Conservation (phyloP, 1,140 invertebrate species). For the Ooceraea biroi region DNA sequence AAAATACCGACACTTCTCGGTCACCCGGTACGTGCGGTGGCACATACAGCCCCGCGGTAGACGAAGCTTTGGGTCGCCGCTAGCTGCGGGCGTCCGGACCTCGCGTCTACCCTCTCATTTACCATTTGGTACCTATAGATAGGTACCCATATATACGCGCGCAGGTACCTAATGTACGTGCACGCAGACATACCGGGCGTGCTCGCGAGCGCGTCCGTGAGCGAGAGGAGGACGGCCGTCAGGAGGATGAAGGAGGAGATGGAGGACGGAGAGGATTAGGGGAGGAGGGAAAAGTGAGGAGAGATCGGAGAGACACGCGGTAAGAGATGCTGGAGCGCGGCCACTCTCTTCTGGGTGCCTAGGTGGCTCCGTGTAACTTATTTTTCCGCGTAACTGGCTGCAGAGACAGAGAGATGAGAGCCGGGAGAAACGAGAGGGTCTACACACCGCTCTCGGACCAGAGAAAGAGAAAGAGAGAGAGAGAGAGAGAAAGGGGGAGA, state of each 20-base stretch:
- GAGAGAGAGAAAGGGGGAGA: too few relatives aligned
- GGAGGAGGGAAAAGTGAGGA: slow-evolving; percentile 40
- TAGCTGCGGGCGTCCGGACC: slow-evolving; percentile 85
- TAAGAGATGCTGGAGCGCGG: slow-evolving; percentile 67
- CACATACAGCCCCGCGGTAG: slow-evolving; percentile 85
- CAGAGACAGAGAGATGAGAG: background rate
- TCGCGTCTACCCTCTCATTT: slow-evolving; percentile 86
- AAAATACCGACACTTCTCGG: slow-evolving; percentile 51
- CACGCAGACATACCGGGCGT: slow-evolving; percentile 75
- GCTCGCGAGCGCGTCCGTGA: slow-evolving; percentile 62
- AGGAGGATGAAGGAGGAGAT: slow-evolving; percentile 25
- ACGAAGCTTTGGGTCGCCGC: slow-evolving; percentile 86
- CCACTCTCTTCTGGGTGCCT: slow-evolving; percentile 67
- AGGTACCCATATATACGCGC: slow-evolving; percentile 81
- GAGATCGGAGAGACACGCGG: slow-evolving; percentile 45
- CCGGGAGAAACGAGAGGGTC: background rate
- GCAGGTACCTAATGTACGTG: slow-evolving; percentile 78
- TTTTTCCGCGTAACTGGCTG: slow-evolving; percentile 77
- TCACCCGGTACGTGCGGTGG: slow-evolving; percentile 83
- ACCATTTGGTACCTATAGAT: slow-evolving; percentile 87
- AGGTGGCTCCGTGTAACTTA: slow-evolving; percentile 76
- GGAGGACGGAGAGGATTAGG: slow-evolving; percentile 37
- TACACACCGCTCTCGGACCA: slow-evolving; percentile 2
- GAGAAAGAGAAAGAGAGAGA: too few relatives aligned
- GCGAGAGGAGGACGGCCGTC: slow-evolving; percentile 45